phyloP scores from a whole-genome alignment of 2,797 vertebrate genomes.

The Lophius americanus region DNA sequence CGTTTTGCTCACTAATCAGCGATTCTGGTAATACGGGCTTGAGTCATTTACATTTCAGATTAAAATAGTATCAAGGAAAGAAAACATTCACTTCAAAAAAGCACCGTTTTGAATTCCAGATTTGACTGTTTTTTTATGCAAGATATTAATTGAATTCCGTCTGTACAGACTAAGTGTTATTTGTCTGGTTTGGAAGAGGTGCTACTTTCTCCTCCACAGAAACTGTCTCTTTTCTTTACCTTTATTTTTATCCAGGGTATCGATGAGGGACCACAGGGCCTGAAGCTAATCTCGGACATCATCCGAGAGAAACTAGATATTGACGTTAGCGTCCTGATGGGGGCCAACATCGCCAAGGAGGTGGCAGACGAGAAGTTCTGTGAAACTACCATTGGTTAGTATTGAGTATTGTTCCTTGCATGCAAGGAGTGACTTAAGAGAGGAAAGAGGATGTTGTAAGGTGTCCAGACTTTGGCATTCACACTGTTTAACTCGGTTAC shows the following conservation, averaged over 20 bases:
- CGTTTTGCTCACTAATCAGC: too few relatives aligned
- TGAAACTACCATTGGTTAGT: conserved; percentile 90
- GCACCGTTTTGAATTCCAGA: too few relatives aligned
- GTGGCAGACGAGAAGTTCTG: conserved; percentile 93
- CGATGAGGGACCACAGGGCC: conserved; percentile 84
- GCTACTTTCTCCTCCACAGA: too few relatives aligned
- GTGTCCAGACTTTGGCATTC: neutral
- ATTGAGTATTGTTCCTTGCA: too few relatives aligned
- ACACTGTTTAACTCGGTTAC: neutral
- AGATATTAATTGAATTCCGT: too few relatives aligned
- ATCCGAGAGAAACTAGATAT: conserved; percentile 88
- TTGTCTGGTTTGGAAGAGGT: too few relatives aligned
- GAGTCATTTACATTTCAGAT: too few relatives aligned
- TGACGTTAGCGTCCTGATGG: conserved; percentile 91
- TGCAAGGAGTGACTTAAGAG: neutral
- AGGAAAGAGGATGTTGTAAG: neutral
- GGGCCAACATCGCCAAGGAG: conserved; percentile 91
- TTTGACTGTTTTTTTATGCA: too few relatives aligned
- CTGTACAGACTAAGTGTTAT: too few relatives aligned
- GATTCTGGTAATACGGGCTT: too few relatives aligned
- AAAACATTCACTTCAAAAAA: too few relatives aligned
- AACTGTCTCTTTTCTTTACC: neutral
- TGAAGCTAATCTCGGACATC: conserved; percentile 90
- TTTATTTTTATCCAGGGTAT: conserved; percentile 78
- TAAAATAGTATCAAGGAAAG: too few relatives aligned